Base-by-base conservation (phyloP, 2,113 vertebrate species). In the Neotoma lepida region DNA sequence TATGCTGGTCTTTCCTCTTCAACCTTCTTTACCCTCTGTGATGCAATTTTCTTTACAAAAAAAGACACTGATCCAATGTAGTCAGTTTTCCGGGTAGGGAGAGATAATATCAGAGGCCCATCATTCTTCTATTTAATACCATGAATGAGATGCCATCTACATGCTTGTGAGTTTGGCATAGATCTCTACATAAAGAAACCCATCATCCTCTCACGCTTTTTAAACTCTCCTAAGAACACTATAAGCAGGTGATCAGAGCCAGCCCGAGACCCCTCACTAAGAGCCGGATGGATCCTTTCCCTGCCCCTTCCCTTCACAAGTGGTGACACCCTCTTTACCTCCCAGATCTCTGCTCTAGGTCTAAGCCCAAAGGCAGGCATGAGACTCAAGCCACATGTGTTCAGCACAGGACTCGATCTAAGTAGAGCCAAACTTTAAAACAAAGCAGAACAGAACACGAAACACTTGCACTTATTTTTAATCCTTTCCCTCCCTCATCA, bases 401-500 rank as follows among this genome's bases (percentile, higher is more conserved):
- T 93, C 82, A 90, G 77, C 39, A 39, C 78, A 81, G 66, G 58
- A 92, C 78, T 84, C 39, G 44, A 92, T 41, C 18, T 89, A 30
- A 96, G 13, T 44, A 44, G 35, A 95, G 92, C 86, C 94, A 97
- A 89, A 77, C 89, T 95, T 58, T 86, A 90, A 96, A 88, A 68
- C 77, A 92, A 95, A 93, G 73, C 81, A 88, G 88, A 96, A 88
- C 66, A 90, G n/a, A 76, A 74, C 54, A 86, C 28, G 26, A 88
- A 76, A 89, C 22, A 33, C n/a, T 92, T 61, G 70, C 39, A 88
- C 95, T 90, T 89, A 93, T 89, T 96, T 95, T 93, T 95, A 88
- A 92, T 91, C 91, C 88, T 63, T 90, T 94, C 76, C 49, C 39
- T 92, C 78, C 68, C 70, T 92, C 66, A 14, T 90, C 77, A 94